Conservation (phyloP, 2,888 invertebrate species). For the Idaea biselata region DNA sequence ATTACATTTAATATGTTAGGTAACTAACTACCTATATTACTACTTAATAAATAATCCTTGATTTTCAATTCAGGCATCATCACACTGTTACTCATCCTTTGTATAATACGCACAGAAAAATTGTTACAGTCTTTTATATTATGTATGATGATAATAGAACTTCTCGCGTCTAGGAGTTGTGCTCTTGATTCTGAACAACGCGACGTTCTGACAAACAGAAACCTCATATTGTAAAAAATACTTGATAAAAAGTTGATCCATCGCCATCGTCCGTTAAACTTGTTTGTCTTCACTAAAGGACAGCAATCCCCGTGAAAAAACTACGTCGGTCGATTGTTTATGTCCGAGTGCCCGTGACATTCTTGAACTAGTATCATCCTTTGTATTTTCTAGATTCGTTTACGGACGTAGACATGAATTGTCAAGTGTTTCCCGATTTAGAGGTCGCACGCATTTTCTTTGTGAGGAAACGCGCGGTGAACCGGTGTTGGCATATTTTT, state of each 20-base stretch:
- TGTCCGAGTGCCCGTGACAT: slow-evolving; percentile 40
- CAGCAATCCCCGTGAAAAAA: slow-evolving; percentile 15
- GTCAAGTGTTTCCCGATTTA: slow-evolving; percentile 55
- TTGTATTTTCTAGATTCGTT: slow-evolving; percentile 27
- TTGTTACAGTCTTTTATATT: no score
- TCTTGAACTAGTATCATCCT: slow-evolving; percentile 14
- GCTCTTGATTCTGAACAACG: not conserved
- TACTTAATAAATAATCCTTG: no score
- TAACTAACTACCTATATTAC: no score
- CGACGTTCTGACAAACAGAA: not conserved
- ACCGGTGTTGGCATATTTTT: slow-evolving; percentile 67
- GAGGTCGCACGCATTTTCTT: slow-evolving; percentile 73
- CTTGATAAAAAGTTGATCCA: slow-evolving; percentile 5
- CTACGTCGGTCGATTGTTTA: slow-evolving; percentile 32
- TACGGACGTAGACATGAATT: slow-evolving; percentile 36
- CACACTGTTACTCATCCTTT: no score
- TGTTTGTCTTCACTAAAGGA: not conserved
- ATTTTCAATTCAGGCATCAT: no score
- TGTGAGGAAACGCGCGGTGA: slow-evolving; percentile 71
- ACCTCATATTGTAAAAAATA: not conserved
- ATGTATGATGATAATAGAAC: no score
- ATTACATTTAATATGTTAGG: not conserved
- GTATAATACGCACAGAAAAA: no score
- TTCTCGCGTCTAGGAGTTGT: not conserved
- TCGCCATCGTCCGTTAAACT: slow-evolving; percentile 6